Evolutionary conservation across 2,113 vertebrate species (phyloP).

Genomic region (Psammodynastes pulverulentus): DNA sequence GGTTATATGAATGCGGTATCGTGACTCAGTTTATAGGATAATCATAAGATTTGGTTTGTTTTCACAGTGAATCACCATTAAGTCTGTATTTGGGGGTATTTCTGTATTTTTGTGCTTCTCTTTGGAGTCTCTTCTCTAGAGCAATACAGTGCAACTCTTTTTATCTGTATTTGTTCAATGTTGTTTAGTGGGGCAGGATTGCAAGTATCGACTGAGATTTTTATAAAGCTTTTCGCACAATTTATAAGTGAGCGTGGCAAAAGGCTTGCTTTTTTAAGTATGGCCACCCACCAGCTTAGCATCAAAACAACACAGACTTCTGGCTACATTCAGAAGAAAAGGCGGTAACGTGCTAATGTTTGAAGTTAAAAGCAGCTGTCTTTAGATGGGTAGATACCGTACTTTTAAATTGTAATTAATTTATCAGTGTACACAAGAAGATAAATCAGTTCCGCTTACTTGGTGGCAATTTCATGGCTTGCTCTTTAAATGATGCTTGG

Average conservation of each 20-base stretch:
- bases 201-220: not conserved
- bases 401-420: not conserved
- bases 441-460: not conserved
- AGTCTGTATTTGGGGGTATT: constrained; percentile 12
- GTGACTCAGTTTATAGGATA: constrained; percentile 36
- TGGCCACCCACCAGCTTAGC: not conserved
- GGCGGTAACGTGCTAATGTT: not conserved
- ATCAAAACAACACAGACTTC: constrained; percentile 2
- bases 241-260: constrained; percentile 3
- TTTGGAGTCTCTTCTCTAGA: not conserved
- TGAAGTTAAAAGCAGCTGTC: not conserved
- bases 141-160: constrained; percentile 12
- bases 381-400: not conserved
- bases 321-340: constrained; percentile 10
- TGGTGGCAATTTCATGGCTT: not conserved
- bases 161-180: not conserved
- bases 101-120: constrained; percentile 18
- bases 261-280: not conserved
- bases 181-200: constrained; percentile 1
- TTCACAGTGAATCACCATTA: not conserved
- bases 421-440: not conserved
- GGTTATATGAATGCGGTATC: constrained; percentile 15
- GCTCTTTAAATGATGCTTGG: not conserved
- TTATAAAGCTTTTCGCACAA: constrained; percentile 10
- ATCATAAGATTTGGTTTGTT: constrained; percentile 34